Percentiles rank a stretch among this genome's conserved stretches.
phyloP scores from a whole-genome alignment of 2,888 invertebrate genomes.

The Chymomyza amoena region DNA sequence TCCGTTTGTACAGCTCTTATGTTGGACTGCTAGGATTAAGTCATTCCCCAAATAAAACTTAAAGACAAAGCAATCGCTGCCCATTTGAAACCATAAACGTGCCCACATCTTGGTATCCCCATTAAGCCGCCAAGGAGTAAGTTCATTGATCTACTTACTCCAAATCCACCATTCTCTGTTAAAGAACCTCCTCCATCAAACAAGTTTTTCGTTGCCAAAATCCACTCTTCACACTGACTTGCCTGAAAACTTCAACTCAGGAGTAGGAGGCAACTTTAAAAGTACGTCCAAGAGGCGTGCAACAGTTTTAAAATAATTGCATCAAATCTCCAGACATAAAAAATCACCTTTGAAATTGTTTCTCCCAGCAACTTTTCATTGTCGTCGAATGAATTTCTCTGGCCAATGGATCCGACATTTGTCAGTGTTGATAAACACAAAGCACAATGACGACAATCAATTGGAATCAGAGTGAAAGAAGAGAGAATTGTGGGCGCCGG shows the following conservation, averaged over 20 bases:
- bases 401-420: neutral
- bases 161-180: too few relatives aligned
- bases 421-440: neutral
- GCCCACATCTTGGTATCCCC: too few relatives aligned
- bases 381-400: neutral
- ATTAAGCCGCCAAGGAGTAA: too few relatives aligned
- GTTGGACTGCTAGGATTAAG: too few relatives aligned
- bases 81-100: too few relatives aligned
- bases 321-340: neutral
- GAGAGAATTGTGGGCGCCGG: neutral
- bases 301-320: neutral
- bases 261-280: neutral
- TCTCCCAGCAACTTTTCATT: neutral
- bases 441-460: neutral
- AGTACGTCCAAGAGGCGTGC: neutral
- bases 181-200: too few relatives aligned
- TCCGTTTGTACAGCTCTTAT: too few relatives aligned
- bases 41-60: too few relatives aligned
- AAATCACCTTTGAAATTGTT: neutral
- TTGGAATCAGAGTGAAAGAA: neutral
- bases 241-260: neutral
- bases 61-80: too few relatives aligned
- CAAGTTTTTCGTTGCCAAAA: too few relatives aligned
- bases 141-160: too few relatives aligned
- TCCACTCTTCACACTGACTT: too few relatives aligned